Percentiles rank a stretch among this genome's conserved stretches.
Evolutionary conservation across 1,140 invertebrate genomes (phyloP).

Genomic region (Zaprionus capensis): DNA sequence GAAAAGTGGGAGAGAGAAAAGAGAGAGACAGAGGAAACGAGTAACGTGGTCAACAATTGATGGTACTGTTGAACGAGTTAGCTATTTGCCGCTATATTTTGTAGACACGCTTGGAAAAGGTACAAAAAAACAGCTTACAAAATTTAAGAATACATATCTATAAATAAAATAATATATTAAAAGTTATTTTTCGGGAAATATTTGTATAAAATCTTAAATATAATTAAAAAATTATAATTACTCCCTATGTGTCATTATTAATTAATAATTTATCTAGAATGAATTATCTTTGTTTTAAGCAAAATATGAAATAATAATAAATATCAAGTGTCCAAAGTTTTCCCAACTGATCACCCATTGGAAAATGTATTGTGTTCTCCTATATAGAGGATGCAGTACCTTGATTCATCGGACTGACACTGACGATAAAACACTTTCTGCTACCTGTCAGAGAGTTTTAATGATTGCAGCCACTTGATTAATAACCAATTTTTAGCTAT

Average conservation of each 20-base stretch:
- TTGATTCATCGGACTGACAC: not conserved
- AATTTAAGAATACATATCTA: not conserved
- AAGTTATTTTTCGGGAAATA: too few relatives aligned
- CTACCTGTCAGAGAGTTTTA: not conserved
- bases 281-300: too few relatives aligned
- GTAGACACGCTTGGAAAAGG: not conserved
- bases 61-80: conserved; percentile 5
- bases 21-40: not conserved
- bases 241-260: too few relatives aligned
- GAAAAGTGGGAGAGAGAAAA: not conserved
- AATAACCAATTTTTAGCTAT: conserved; percentile 10
- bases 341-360: too few relatives aligned
- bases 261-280: too few relatives aligned
- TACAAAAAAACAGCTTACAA: not conserved
- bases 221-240: too few relatives aligned
- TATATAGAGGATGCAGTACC: not conserved
- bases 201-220: too few relatives aligned
- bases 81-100: not conserved
- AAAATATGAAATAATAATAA: too few relatives aligned
- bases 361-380: not conserved
- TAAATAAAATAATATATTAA: too few relatives aligned
- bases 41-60: not conserved
- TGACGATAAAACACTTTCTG: not conserved
- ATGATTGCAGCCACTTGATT: conserved; percentile 2
- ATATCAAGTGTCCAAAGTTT: too few relatives aligned